Percentiles rank a stretch among this genome's conserved stretches.
Evolutionary conservation across 2,888 invertebrate genomes (phyloP).

Genomic region (Lycocerus yunnanus): DNA sequence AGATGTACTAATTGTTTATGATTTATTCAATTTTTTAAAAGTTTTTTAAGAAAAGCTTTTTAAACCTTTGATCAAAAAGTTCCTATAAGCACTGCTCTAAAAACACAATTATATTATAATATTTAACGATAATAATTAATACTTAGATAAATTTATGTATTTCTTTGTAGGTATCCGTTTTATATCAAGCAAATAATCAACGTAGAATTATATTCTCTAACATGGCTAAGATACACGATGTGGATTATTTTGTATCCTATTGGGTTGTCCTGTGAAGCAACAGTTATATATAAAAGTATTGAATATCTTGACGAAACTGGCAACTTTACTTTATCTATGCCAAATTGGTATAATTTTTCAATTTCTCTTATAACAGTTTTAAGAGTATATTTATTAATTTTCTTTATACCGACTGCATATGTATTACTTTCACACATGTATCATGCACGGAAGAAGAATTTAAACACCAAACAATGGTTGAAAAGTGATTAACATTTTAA

Average conservation of each 20-base stretch:
- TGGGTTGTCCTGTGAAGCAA: slow-evolving; percentile 86
- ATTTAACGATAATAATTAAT: background rate
- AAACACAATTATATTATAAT: too few relatives aligned
- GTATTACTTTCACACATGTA: slow-evolving; percentile 86
- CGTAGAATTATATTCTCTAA: slow-evolving; percentile 73
- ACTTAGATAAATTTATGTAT: background rate
- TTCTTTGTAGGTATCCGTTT: slow-evolving; percentile 80
- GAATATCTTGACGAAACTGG: slow-evolving; percentile 87
- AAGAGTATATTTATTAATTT: slow-evolving; percentile 74
- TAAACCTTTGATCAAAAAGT: too few relatives aligned
- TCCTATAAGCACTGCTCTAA: too few relatives aligned
- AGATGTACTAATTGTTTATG: too few relatives aligned
- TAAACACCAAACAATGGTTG: background rate
- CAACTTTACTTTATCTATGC: slow-evolving; percentile 74
- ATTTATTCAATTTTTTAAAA: too few relatives aligned
- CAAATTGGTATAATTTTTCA: slow-evolving; percentile 79
- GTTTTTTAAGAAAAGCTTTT: too few relatives aligned
- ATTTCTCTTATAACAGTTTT: slow-evolving; percentile 50
- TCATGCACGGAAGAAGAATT: slow-evolving; percentile 68
- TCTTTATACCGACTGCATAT: slow-evolving; percentile 78
- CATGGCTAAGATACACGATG: slow-evolving; percentile 90
- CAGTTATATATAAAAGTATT: slow-evolving; percentile 79
- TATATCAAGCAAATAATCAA: slow-evolving; percentile 83
- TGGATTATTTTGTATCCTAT: slow-evolving; percentile 95
- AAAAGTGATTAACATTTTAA: background rate